Percentiles rank a stretch among this genome's conserved stretches.
phyloP scores from a whole-genome alignment of 2,888 invertebrate genomes.

The Junonia oenone region DNA sequence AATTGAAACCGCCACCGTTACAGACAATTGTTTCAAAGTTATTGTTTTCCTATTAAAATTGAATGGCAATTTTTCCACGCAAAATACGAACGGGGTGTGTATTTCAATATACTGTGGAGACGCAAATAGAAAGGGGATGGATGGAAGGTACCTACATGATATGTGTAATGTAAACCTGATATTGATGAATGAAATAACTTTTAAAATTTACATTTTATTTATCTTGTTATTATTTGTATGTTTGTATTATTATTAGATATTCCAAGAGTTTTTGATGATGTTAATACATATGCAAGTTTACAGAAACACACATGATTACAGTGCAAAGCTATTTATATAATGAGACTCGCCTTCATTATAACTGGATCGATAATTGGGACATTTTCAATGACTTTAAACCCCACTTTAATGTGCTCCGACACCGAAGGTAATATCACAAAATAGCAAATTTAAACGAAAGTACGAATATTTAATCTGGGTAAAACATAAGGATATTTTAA shows the following conservation, averaged over 20 bases:
- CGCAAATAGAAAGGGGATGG: not conserved
- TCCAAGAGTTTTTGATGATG: too few relatives aligned
- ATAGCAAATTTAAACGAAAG: not conserved
- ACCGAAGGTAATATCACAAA: too few relatives aligned
- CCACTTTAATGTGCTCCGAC: not conserved
- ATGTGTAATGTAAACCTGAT: too few relatives aligned
- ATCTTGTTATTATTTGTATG: too few relatives aligned
- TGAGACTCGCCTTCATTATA: too few relatives aligned
- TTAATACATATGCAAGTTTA: too few relatives aligned
- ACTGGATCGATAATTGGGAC: not conserved
- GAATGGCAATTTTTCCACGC: constrained; percentile 32
- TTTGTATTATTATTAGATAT: too few relatives aligned
- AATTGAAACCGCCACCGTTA: constrained; percentile 61
- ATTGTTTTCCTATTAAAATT: constrained; percentile 68
- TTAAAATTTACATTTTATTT: too few relatives aligned
- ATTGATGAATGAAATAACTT: too few relatives aligned
- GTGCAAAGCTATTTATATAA: too few relatives aligned
- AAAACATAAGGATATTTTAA: constrained; percentile 5
- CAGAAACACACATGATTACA: too few relatives aligned
- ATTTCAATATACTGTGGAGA: not conserved
- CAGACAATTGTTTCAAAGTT: constrained; percentile 57
- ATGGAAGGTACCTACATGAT: too few relatives aligned
- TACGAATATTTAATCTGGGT: not conserved
- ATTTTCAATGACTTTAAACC: not conserved
- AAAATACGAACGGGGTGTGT: not conserved